phyloP scores from a whole-genome alignment of 2,888 invertebrate genomes.

The Cheiracanthium punctorium region DNA sequence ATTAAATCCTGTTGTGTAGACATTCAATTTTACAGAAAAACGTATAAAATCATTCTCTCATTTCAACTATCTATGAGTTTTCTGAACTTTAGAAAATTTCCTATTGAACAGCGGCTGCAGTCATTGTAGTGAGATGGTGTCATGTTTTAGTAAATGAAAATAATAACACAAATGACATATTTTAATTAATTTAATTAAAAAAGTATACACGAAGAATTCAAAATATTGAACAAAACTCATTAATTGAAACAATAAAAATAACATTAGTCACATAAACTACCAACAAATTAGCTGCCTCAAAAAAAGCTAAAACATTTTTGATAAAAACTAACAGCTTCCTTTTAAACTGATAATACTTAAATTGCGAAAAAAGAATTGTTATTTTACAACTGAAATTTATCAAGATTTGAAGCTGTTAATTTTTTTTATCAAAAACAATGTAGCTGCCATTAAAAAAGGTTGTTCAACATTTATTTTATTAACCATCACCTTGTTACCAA shows the following conservation, averaged over 20 bases:
- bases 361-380: not conserved
- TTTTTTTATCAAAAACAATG: slow-evolving; percentile 6
- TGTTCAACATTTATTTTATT: not conserved
- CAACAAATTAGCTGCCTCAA: slow-evolving; percentile 59
- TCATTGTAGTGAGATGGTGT: too few species aligned
- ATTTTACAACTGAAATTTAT: not conserved
- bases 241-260: not conserved
- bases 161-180: too few species aligned
- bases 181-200: too few species aligned
- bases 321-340: not conserved
- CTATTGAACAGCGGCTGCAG: too few species aligned
- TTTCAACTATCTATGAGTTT: too few species aligned
- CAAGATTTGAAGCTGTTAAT: not conserved
- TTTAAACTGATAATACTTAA: not conserved
- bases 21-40: too few species aligned
- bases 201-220: too few species aligned
- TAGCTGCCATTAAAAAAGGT: slow-evolving; percentile 6
- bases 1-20: too few species aligned
- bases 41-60: too few species aligned
- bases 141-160: too few species aligned
- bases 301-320: not conserved
- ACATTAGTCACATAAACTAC: slow-evolving; percentile 49
- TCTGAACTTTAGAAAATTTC: too few species aligned
- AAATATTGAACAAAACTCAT: too few species aligned
- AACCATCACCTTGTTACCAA: not conserved